Conservation (phyloP, 2,113 vertebrate species). For the Oncorhynchus kisutch region DNA sequence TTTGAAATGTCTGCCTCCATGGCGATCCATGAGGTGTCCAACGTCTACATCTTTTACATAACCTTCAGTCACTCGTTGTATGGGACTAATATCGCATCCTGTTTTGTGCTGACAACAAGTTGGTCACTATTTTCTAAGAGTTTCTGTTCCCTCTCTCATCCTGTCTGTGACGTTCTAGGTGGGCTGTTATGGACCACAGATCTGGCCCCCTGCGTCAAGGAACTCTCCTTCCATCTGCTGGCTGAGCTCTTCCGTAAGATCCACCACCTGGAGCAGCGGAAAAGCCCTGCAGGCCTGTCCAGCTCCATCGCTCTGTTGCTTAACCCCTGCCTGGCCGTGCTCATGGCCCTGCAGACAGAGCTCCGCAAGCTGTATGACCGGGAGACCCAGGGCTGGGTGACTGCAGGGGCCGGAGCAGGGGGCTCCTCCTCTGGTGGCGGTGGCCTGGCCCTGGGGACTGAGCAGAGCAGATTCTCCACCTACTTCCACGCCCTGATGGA, state of each 20-base stretch:
- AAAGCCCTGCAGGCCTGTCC: slow-evolving; percentile 81
- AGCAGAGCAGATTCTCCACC: slow-evolving; percentile 92
- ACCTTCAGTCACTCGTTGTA: not conserved
- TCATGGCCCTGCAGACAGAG: slow-evolving; percentile 95
- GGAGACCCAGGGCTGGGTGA: slow-evolving; percentile 90
- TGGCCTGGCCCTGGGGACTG: slow-evolving; percentile 65
- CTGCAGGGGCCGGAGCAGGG: slow-evolving; percentile 64
- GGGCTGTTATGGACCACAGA: slow-evolving; percentile 96
- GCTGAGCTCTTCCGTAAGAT: slow-evolving; percentile 92
- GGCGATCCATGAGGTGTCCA: not conserved
- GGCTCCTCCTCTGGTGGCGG: slow-evolving; percentile 69
- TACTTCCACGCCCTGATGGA: slow-evolving; percentile 98
- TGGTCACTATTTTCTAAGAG: not conserved
- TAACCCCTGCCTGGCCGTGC: slow-evolving; percentile 93
- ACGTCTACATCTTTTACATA: not conserved
- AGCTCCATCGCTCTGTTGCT: slow-evolving; percentile 92
- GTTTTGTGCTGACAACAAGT: not conserved
- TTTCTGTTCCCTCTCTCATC: not conserved
- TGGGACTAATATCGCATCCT: not conserved
- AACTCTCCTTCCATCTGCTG: slow-evolving; percentile 89
- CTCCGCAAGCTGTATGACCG: slow-evolving; percentile 92
- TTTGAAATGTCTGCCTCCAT: too few species aligned
- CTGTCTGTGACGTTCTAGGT: slow-evolving; percentile 67
- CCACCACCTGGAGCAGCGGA: slow-evolving; percentile 87
- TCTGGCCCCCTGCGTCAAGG: slow-evolving; percentile 90